phyloP scores from a whole-genome alignment of 2,797 vertebrate genomes.

The Pelochelys cantorii region DNA sequence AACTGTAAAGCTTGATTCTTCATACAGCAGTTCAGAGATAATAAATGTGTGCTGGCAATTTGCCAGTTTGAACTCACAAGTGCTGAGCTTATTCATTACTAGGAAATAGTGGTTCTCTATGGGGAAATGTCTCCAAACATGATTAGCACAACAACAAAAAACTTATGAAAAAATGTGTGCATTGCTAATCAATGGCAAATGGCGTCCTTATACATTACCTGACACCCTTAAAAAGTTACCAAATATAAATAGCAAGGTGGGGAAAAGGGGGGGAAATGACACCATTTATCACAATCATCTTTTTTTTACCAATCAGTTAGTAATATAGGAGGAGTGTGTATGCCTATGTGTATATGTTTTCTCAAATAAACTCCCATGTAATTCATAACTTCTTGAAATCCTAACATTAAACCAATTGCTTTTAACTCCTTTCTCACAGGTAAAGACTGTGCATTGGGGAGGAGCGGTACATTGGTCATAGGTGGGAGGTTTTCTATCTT shows the following conservation, averaged over 20 bases:
- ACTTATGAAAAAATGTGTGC: constrained; percentile 47
- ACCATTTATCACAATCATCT: neutral
- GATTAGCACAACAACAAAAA: constrained; percentile 54
- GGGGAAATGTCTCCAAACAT: constrained; percentile 70
- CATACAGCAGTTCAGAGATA: constrained; percentile 70
- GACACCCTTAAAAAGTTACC: neutral
- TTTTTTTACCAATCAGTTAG: neutral
- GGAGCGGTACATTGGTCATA: neutral
- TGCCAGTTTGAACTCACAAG: constrained; percentile 72
- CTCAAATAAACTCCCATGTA: neutral
- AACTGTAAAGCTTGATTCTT: constrained; percentile 63
- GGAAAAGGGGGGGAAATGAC: neutral
- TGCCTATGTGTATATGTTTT: neutral
- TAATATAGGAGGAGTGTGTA: accelerated
- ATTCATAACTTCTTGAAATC: accelerated
- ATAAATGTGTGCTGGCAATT: constrained; percentile 71
- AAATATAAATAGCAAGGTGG: neutral
- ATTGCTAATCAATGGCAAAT: constrained; percentile 54
- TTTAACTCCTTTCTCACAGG: neutral
- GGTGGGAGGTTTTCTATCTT: neutral
- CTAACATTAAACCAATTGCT: neutral
- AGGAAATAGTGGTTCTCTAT: constrained; percentile 65
- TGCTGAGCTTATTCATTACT: constrained; percentile 72
- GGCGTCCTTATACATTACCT: constrained; percentile 8
- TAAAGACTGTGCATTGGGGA: accelerated